Evolutionary conservation across 2,888 invertebrate species (phyloP).

Genomic region (Orchestes rusci): DNA sequence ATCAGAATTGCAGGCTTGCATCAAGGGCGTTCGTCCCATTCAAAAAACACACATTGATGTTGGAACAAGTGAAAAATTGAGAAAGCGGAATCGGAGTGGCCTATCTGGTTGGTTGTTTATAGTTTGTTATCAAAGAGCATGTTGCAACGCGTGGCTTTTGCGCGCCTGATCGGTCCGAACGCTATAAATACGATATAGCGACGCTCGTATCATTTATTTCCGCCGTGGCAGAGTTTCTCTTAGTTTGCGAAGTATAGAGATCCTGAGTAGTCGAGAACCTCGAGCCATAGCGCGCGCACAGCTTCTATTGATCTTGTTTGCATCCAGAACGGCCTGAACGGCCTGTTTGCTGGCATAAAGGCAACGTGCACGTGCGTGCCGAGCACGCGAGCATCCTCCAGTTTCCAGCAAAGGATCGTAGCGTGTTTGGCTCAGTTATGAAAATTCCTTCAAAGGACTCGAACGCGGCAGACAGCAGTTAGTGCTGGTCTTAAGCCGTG

Average conservation of each 20-base stretch:
- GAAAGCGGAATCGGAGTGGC: too few species aligned
- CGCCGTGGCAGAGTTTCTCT: conserved; percentile 13
- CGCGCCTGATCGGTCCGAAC: conserved; percentile 10
- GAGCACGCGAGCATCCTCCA: conserved; percentile 22
- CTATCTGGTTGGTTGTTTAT: conserved; percentile 8
- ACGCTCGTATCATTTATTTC: conserved; percentile 15
- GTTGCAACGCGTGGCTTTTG: too few species aligned
- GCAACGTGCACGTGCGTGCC: conserved; percentile 23
- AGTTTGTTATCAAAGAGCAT: conserved; percentile 9
- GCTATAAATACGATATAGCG: conserved; percentile 10
- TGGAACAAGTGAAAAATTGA: too few species aligned
- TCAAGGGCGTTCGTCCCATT: too few species aligned
- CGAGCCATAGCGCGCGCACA: conserved; percentile 25
- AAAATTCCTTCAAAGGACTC: conserved; percentile 15
- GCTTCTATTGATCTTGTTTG: conserved; percentile 27
- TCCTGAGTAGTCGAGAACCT: conserved; percentile 13
- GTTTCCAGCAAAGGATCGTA: conserved; percentile 24
- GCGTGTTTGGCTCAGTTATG: conserved; percentile 22
- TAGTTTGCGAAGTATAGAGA: conserved; percentile 12
- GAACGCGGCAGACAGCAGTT: conserved; percentile 15
- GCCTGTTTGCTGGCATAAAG: conserved; percentile 6
- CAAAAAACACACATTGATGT: too few species aligned
- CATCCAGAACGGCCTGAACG: conserved; percentile 26
- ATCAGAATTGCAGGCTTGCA: too few species aligned
- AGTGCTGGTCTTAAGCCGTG: conserved; percentile 16